Evolutionary conservation across 2,113 vertebrate genomes (phyloP).

Genomic region (Corvus cornix): DNA sequence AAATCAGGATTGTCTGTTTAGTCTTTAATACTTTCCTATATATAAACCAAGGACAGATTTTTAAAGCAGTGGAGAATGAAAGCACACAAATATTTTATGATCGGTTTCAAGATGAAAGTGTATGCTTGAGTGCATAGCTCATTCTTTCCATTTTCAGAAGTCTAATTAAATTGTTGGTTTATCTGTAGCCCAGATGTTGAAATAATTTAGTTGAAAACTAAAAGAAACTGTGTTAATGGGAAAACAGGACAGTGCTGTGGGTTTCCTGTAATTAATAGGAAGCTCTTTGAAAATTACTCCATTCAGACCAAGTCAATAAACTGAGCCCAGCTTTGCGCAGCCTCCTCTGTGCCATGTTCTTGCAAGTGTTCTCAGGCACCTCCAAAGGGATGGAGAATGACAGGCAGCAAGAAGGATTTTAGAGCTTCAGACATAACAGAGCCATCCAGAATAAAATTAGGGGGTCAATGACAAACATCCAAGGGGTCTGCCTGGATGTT

Average conservation of each 20-base stretch:
- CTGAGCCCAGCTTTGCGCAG: conserved; percentile 77
- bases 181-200: conserved; percentile 81
- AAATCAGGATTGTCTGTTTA: conserved; percentile 27
- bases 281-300: conserved; percentile 76
- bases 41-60: conserved; percentile 37
- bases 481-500: not conserved
- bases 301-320: conserved; percentile 75
- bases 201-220: conserved; percentile 78
- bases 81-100: conserved; percentile 68
- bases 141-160: conserved; percentile 59
- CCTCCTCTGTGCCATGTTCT: not conserved
- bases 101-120: conserved; percentile 67
- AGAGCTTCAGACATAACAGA: not conserved
- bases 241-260: conserved; percentile 79
- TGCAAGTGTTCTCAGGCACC: conserved; percentile 35
- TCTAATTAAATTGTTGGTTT: conserved; percentile 76
- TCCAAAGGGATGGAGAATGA: conserved; percentile 3
- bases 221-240: conserved; percentile 82
- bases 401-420: conserved; percentile 49
- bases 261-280: conserved; percentile 84
- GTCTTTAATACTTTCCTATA: conserved; percentile 11
- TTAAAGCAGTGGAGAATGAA: not conserved
- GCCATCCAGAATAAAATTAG: not conserved
- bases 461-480: not conserved
- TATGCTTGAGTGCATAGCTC: conserved; percentile 29